Evolutionary conservation across 2,113 vertebrate genomes (phyloP).

Genomic region (Cyprinus carpio): DNA sequence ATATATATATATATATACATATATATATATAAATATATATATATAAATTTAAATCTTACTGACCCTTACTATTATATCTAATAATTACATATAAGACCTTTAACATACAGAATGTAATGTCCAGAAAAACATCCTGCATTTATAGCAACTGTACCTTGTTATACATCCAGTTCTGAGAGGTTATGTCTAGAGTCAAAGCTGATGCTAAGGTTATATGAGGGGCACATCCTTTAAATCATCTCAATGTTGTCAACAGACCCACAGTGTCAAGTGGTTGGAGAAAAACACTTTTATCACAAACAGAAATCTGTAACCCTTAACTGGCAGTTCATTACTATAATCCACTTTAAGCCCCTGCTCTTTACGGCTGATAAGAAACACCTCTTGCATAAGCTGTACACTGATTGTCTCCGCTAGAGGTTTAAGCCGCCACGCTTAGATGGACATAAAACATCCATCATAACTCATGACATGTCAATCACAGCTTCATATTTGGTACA

Average conservation of each 20-base stretch:
- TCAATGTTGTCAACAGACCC: constrained; percentile 60
- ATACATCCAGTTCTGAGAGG: constrained; percentile 25
- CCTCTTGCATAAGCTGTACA: constrained; percentile 70
- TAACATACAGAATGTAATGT: constrained; percentile 10
- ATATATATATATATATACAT: too few species aligned
- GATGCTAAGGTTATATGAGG: constrained; percentile 63
- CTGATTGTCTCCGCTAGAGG: constrained; percentile 65
- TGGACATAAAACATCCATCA: constrained; percentile 68
- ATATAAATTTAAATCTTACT: too few species aligned
- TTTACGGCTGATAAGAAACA: constrained; percentile 73
- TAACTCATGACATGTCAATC: constrained; percentile 53
- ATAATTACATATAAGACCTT: too few species aligned
- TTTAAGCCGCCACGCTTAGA: constrained; percentile 62
- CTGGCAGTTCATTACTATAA: constrained; percentile 74
- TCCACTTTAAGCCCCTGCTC: constrained; percentile 69
- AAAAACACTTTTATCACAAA: constrained; percentile 63
- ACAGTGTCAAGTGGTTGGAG: constrained; percentile 52
- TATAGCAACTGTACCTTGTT: constrained; percentile 1
- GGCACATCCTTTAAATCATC: constrained; percentile 59
- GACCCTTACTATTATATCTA: too few species aligned
- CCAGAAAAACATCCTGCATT: constrained; percentile 11
- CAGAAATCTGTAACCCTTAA: constrained; percentile 67
- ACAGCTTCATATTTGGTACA: background rate
- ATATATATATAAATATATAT: too few species aligned
- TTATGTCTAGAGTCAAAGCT: constrained; percentile 17